Evolutionary conservation across 2,888 invertebrate species (phyloP).

Genomic region (Tanaodytes sp.): DNA sequence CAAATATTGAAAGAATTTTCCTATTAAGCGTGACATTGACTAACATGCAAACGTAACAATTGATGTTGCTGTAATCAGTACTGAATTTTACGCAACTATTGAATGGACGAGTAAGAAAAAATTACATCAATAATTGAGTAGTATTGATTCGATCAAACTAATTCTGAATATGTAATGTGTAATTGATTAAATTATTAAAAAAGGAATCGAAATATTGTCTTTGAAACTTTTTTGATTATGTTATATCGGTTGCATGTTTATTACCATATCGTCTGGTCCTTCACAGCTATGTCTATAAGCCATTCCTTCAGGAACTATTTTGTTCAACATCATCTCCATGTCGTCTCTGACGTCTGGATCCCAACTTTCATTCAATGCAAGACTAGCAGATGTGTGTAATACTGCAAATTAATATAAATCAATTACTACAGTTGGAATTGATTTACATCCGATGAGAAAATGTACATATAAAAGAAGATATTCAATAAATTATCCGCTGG

Average conservation of each 20-base stretch:
- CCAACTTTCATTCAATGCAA: slow-evolving; percentile 98
- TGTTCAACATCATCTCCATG: slow-evolving; percentile 99
- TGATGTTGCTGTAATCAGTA: too few species aligned
- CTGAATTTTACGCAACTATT: slow-evolving; percentile 4
- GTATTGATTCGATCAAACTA: too few species aligned
- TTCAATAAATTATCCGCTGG: too few species aligned
- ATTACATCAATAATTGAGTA: too few species aligned
- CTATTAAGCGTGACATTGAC: too few species aligned
- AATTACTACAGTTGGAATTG: neutral
- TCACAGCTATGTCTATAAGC: slow-evolving; percentile 97
- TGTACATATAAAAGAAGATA: too few species aligned
- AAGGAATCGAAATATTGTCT: neutral
- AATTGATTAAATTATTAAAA: neutral
- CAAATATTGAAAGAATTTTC: too few species aligned
- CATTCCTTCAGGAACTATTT: slow-evolving; percentile 97
- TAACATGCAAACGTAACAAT: too few species aligned
- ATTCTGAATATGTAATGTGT: slow-evolving; percentile 1
- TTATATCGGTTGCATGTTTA: slow-evolving; percentile 53
- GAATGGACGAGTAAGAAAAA: too few species aligned
- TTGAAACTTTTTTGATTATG: neutral
- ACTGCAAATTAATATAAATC: slow-evolving; percentile 79
- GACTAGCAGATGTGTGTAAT: slow-evolving; percentile 97
- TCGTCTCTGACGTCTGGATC: slow-evolving; percentile 97
- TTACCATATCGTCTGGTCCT: slow-evolving; percentile 99
- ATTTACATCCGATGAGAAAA: too few species aligned